Base-by-base conservation (phyloP, 2,113 vertebrate species). In the Neofelis nebulosa region DNA sequence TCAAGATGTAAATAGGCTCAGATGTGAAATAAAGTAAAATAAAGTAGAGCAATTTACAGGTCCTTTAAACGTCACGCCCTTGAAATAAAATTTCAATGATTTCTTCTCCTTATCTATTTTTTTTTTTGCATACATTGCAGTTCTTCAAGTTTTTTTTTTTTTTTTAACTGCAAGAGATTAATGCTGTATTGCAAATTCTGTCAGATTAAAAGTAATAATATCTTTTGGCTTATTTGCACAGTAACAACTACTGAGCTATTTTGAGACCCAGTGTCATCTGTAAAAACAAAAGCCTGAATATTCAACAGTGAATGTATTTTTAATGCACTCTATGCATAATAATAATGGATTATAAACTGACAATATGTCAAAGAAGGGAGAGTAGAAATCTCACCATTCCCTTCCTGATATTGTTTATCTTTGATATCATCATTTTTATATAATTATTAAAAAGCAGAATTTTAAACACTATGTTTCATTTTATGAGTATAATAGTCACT, bases 271-370 rank as follows among this genome's bases (percentile, higher is more conserved):
- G 38, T 92, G 65, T 94, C 95, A 93, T 94, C 69, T 86, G 27
- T 88, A 73, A 89, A 97, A 97, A 91, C 95, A 96, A 85, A 96
- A 98, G n/a, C 87, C 82, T 52, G n/a, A 95, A 94, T 48, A 81
- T 31, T 91, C 73, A 80, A 95, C 63, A 76, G 31, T 12, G 25
- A 52, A 95, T 97, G 41, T 71, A 91, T 97, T 97, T 96, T 92
- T 97, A 96, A 97, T 97, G 83, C 3, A 52, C 14, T 82, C 63
- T 79, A 41, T 85, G 84, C 96, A 97, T 97, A 97, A 90, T 86
- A 73, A 95, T 65, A 31, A 48, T 19, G 61, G 73, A 83, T 55
- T 79, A 74, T 68, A 96, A 97, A 88, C 48, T 50, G 66, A 91
- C 57, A 66, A 21, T 50, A 45, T 73, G 41, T 45, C 90, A 94